Conservation (phyloP, 2,797 vertebrate species). For the Rhynchonycteris naso region DNA sequence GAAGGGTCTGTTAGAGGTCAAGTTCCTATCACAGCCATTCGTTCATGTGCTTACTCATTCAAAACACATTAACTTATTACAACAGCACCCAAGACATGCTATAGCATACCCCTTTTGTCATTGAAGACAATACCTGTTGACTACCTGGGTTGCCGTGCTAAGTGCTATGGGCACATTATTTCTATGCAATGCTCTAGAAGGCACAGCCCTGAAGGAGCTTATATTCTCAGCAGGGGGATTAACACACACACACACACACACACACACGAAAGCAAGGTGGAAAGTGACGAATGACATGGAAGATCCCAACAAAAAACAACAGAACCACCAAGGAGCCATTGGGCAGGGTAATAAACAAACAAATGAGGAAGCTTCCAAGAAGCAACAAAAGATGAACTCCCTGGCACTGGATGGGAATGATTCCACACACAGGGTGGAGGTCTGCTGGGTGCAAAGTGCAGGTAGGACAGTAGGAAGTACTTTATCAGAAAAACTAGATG, state of each 20-base stretch:
- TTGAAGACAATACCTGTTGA: background rate
- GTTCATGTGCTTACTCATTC: conserved; percentile 16
- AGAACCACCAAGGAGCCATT: background rate
- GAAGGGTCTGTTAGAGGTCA: conserved; percentile 52
- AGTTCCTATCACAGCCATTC: conserved; percentile 53
- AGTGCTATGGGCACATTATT: background rate
- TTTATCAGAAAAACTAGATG: background rate
- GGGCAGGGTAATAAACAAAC: background rate
- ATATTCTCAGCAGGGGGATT: background rate
- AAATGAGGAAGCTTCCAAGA: background rate
- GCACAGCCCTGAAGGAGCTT: background rate
- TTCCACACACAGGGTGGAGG: background rate
- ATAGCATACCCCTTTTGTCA: background rate
- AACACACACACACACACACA: background rate
- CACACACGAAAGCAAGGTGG: background rate
- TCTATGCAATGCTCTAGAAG: background rate
- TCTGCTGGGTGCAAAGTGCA: background rate
- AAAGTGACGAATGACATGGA: background rate
- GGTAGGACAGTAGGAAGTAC: background rate
- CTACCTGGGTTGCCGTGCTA: background rate
- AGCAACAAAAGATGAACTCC: background rate
- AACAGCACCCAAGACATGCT: background rate
- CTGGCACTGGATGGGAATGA: background rate
- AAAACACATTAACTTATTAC: conserved; percentile 33
- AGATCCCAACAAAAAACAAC: background rate